Evolutionary conservation across 1,140 invertebrate species (phyloP).

Genomic region (Lepidurus arcticus): DNA sequence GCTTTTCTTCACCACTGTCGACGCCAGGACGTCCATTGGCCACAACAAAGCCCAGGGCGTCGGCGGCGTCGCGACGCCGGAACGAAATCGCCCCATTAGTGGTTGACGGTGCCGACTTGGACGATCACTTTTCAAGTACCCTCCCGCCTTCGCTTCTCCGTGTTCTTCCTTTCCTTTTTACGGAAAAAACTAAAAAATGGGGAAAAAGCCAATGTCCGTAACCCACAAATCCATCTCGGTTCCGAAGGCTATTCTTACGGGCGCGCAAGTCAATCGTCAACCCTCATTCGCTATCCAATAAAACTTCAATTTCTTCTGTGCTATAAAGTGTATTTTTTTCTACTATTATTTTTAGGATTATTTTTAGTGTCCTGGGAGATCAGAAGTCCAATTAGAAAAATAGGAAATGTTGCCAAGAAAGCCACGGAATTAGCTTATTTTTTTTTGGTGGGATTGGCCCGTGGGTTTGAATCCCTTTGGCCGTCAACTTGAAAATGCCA

Average conservation of each 20-base stretch:
- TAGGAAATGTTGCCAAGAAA: too few relatives aligned
- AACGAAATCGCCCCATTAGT: conserved; percentile 16
- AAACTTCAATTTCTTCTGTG: too few relatives aligned
- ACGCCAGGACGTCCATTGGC: conserved; percentile 20
- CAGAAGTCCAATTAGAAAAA: too few relatives aligned
- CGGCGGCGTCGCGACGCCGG: conserved; percentile 18
- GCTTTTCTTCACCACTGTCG: conserved; percentile 21
- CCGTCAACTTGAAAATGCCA: conserved; percentile 11
- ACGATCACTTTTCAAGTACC: conserved; percentile 8
- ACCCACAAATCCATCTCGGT: neutral
- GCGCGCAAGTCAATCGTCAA: too few relatives aligned
- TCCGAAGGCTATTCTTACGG: too few relatives aligned
- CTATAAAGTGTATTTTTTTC: too few relatives aligned
- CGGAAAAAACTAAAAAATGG: neutral
- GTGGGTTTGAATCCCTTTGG: neutral
- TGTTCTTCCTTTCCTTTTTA: neutral
- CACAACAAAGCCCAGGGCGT: conserved; percentile 17
- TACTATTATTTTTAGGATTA: too few relatives aligned
- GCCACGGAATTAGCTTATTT: too few relatives aligned
- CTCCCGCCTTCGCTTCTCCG: neutral
- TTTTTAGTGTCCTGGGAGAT: too few relatives aligned
- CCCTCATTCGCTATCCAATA: too few relatives aligned
- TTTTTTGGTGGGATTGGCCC: too few relatives aligned
- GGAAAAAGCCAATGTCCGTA: neutral
- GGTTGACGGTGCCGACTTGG: conserved; percentile 16